phyloP scores from a whole-genome alignment of 2,113 vertebrate genomes.

The Uropsilus gracilis region DNA sequence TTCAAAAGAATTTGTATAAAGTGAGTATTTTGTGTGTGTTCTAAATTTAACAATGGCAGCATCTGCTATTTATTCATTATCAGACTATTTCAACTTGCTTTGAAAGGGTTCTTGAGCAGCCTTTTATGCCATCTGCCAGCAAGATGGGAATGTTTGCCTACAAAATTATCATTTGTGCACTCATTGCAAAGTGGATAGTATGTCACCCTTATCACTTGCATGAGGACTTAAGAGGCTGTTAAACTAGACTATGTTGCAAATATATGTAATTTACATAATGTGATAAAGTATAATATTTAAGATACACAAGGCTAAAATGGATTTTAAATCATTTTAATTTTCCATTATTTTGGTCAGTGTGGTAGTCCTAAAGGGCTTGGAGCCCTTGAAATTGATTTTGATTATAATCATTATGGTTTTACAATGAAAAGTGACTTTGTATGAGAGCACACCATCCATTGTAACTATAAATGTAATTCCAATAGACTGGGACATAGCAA shows the following conservation, averaged over 20 bases:
- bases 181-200: slow-evolving; percentile 64
- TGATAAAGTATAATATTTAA: slow-evolving; percentile 70
- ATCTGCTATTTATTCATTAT: slow-evolving; percentile 70
- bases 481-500: slow-evolving; percentile 23
- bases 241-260: slow-evolving; percentile 60
- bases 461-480: slow-evolving; percentile 46
- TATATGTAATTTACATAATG: slow-evolving; percentile 74
- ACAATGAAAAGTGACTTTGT: slow-evolving; percentile 61
- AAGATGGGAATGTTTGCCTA: slow-evolving; percentile 62
- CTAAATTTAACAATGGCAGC: slow-evolving; percentile 48
- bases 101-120: slow-evolving; percentile 60
- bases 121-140: slow-evolving; percentile 60
- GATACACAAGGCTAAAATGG: slow-evolving; percentile 53
- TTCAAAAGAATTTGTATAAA: slow-evolving; percentile 33
- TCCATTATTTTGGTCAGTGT: slow-evolving; percentile 54
- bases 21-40: slow-evolving; percentile 10
- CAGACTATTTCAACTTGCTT: slow-evolving; percentile 55
- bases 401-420: slow-evolving; percentile 68
- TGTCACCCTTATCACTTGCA: slow-evolving; percentile 60
- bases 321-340: slow-evolving; percentile 77
- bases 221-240: slow-evolving; percentile 43
- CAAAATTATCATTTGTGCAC: slow-evolving; percentile 66
- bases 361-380: slow-evolving; percentile 44
- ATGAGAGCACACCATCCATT: background rate
- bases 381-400: slow-evolving; percentile 74